Evolutionary conservation across 2,797 vertebrate genomes (phyloP), one percentile per base, ranked within the genome.

Genomic region (Amniataba percoides): DNA sequence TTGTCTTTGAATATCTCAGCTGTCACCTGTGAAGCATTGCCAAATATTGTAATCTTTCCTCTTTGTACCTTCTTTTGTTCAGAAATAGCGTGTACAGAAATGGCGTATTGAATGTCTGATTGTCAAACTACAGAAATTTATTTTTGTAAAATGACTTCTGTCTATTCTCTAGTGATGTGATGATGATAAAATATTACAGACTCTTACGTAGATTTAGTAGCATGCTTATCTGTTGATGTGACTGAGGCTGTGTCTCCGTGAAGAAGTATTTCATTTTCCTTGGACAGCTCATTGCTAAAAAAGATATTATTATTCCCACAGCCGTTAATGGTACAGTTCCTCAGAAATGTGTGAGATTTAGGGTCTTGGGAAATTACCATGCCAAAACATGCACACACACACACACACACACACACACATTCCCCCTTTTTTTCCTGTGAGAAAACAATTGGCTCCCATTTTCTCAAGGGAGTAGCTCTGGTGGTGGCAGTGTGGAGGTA

Each of bases 381-480:
- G 87, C 89, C 93, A 64, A 66, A 72, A 86, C 34, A 77, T 42
- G n/a, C 7, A 23, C 52, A 55, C 61, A 63, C 68, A 27, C 58
- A 52, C n/a, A n/a, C 7, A 23, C 52, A 55, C 61, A 63, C 68
- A 27, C 11, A 21, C 72, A 53, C 55, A 58, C 59, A 56, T 72
- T 75, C 42, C 19, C 19, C 2, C 59, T 79, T 95, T 62, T 77
- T 95, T 96, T 96, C 95, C 95, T 96, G 95, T 96, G 95, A 95
- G 95, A 97, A 97, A 95, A 95, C 93, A 90, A 52, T 92, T 94
- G 87, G 89, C 92, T 60, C 95, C 93, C 87, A 71, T 84, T 87
- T 90, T 95, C 95, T 94, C 94, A 87, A 90, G 95, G 93, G 95
- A 95, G 91, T 21, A 75, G 53, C 36, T 57, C n/a, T 57, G 46